These are phyloP conservation scores for Formica aserva DNA, from an alignment of 2,888 invertebrate genomes.

Conservation along the genomic window DNA sequence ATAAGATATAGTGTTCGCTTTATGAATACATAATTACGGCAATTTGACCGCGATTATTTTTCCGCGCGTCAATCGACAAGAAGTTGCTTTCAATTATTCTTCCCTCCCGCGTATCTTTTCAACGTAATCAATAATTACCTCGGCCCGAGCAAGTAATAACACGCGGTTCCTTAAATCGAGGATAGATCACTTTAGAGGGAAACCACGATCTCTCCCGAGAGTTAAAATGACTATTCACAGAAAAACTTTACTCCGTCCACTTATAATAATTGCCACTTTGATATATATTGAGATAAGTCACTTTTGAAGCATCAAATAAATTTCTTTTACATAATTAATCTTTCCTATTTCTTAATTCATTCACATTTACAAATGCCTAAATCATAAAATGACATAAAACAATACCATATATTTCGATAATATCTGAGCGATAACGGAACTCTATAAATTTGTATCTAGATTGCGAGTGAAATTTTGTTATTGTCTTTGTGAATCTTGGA, in stretches of 20 bases:
- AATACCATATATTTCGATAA: neutral
- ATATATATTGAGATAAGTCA: neutral
- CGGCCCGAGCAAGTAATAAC: neutral
- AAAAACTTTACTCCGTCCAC: neutral
- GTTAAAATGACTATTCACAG: neutral
- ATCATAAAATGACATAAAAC: neutral
- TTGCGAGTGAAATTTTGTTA: neutral
- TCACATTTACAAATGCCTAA: neutral
- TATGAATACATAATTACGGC: neutral
- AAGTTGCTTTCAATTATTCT: constrained; percentile 12
- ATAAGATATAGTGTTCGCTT: neutral
- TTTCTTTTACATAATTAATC: neutral
- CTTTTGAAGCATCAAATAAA: neutral
- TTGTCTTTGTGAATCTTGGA: neutral
- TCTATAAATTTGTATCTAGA: neutral
- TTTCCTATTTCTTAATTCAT: neutral
- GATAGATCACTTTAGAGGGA: neutral
- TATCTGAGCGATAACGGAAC: neutral
- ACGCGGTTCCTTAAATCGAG: neutral
- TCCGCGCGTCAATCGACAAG: neutral
- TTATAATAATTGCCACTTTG: constrained; percentile 19
- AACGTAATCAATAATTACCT: constrained; percentile 24
- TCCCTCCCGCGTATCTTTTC: constrained; percentile 6
- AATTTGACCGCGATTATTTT: constrained; percentile 25
- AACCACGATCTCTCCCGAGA: neutral